Evolutionary conservation across 2,797 vertebrate genomes (phyloP), one percentile per base, ranked within the genome.

Genomic region (Molossus molossus): DNA sequence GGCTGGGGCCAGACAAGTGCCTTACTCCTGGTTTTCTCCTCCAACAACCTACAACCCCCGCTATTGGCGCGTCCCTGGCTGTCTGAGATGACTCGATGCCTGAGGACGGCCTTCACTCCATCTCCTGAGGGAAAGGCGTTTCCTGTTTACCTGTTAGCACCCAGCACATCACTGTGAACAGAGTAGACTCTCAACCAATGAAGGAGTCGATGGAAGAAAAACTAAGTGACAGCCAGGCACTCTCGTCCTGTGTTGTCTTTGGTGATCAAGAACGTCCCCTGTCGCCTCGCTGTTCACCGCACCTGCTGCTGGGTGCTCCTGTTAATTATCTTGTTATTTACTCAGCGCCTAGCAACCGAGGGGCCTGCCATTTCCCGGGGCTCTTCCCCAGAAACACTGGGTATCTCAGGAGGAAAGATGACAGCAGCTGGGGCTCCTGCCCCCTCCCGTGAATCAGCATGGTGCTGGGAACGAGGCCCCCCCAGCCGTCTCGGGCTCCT

Each of bases 191-290:
- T 23, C 73, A 45, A 33, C 37, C 17, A 87, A 29, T 29, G 72
- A 82, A 70, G 57, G 82, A 92, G 70, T 84, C 75, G 55, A 37
- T 29, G 23, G 40, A 67, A 87, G 33, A 80, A 86, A 82, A 37
- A 70, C 29, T 70, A 81, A 89, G 27, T 25, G 20, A 33, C 50
- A 79, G 27, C 10, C 64, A 94, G 67, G 45, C 57, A 15, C 50
- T 57, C 40, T 62, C 27, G 14, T 23, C 76, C 60, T 2, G 1
- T 50, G 21, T 27, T 72, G 75, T 18, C 53, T 94, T 91, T 65
- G n/a, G 58, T 73, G 65, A 13, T 37, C 50, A 64, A 27, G 37
- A 82, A 21, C 20, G 17, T 69, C n/a, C 20, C 65, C 75, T 64
- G 1, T 48, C 60, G 55, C 55, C n/a, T 11, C 23, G 64, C 33